Base-by-base conservation (phyloP, 64 coral and sea anemone species). In the Dendronephthya gigantea region DNA sequence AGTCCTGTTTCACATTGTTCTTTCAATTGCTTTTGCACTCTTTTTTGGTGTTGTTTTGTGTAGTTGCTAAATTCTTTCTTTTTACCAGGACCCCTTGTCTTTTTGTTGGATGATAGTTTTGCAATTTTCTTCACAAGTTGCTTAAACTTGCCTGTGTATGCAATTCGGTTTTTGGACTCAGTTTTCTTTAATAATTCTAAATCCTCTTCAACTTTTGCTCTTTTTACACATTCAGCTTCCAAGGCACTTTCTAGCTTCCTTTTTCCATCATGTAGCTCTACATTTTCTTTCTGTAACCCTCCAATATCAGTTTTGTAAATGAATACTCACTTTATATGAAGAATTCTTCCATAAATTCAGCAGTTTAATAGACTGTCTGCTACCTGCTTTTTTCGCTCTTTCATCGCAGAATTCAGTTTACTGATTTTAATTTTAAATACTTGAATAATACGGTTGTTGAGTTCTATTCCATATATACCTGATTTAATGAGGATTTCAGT, bases 1-100 rank as follows among this genome's bases (percentile, higher is more conserved):
- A 88, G 86, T 17, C 82, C 85, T 51, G 86, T 49, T 37, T 48
- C 34, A 56, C 83, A 85, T 48, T 88, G 40, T 34, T 81, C 48
- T 25, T 56, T 88, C 0, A 91, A 39, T 69, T 85, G 83, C 11
- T 30, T 74, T 50, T 81, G 85, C 45, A 85, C 84, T 15, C 85
- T 82, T 51, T 11, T 38, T 19, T 39, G 75, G 22, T 91, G 82
- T 59, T 85, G 83, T 43, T 52, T 49, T 79, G 86, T 58, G 84
- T 88, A 92, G 68, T 88, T 68, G 23, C 10, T 41, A 48, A 88
- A 62, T 38, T 43, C 68, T 83, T 89, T 68, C 9, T 89, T 39
- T 83, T 27, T 43, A 39, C 13, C 35, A 30, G 69, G 69, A 76
- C 69, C 69, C 34, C 69, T 27, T 15, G 3, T 30, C 7, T 76